Base-by-base conservation (phyloP, 2,797 vertebrate genomes). In the Notolabrus celidotus region DNA sequence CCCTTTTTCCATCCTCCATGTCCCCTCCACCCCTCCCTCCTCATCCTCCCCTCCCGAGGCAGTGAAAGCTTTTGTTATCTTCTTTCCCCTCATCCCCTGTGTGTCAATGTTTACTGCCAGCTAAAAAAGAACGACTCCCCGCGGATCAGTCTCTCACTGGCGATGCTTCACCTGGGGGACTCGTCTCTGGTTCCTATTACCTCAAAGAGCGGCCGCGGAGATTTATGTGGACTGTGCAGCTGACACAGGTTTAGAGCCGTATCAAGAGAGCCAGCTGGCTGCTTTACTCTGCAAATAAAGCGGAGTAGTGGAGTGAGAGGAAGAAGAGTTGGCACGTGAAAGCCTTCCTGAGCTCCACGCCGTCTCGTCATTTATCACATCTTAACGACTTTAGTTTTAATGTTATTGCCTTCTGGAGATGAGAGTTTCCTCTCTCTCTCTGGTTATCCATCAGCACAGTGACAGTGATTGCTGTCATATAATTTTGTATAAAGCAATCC, bases 381-480 rank as follows among this genome's bases (percentile, higher is more conserved):
- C 68, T 72, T 86, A 90, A 92, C 71, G 66, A 81, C 82, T 83
- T 82, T 77, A 77, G 80, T 85, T 89, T 85, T 87, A 88, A 86
- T 80, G 79, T 86, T 87, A 89, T 86, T 86, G 79, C 88, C 74
- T 80, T 77, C 68, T 79, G 74, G 86, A 87, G 83, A 88, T 82
- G 79, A 87, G 82, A 67, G 78, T 78, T 86, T 82, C 82, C 81
- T 80, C 82, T 85, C 66, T 76, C 74, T 52, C 66, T 80, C 64
- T 54, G 73, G 82, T 77, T 58, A 86, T 88, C 85, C 84, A 84
- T 90, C 90, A 90, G 58, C 33, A 51, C 58, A 76, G 62, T 74
- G 86, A 85, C 86, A 68, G 76, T 89, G 84, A 90, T 88, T 82
- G 85, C 86, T 83, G 84, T 80, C 85, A 84, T 87, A 86, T 88